Evolutionary conservation across 2,113 vertebrate species (phyloP), one percentile per base, ranked within the genome.

Genomic region (Chunga burmeisteri): DNA sequence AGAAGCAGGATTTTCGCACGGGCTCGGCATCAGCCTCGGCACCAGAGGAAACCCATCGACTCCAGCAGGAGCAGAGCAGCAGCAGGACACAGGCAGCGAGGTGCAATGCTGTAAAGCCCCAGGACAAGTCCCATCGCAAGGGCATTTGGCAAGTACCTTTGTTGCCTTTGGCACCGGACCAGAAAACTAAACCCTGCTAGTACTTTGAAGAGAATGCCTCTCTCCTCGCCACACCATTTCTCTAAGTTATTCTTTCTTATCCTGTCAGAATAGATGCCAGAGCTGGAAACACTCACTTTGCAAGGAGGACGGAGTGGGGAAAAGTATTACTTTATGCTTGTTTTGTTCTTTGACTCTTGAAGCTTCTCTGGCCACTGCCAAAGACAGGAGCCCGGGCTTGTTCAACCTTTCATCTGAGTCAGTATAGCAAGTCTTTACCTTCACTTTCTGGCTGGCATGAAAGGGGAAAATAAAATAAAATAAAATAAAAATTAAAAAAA

Each of bases 381-480:
- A 81, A 79, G 52, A 85, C 10, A 87, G 94, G 47, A 95, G 91
- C 73, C 91, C 2, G 2, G 94, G 81, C 94, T 95, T 96, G 93
- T 96, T 75, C 65, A 86, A 4, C 81, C 78, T 78, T 90, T 90
- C 74, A 40, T 87, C 93, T 87, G 91, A 90, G 84, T 87, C 84
- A 94, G 89, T 50, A 47, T 0, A 84, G 81, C 73, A 61, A 82
- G 70, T 36, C 94, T 77, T 72, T 55, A 74, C 80, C 89, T 85
- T 88, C 53, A 53, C 49, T 83, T 85, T 70, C 59, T 19, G 7
- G 58, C 77, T 95, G 74, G 38, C 32, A 47, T 9, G 13, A 82
- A 65, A 89, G 47, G 50, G 62, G 34, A 26, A 56, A 56, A 53
- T 59, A 79, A 68, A n/a, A n/a, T n/a, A n/a, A n/a, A n/a, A 38